Conservation (phyloP, 2,113 vertebrate genomes). For the Eretmochelys imbricata region DNA sequence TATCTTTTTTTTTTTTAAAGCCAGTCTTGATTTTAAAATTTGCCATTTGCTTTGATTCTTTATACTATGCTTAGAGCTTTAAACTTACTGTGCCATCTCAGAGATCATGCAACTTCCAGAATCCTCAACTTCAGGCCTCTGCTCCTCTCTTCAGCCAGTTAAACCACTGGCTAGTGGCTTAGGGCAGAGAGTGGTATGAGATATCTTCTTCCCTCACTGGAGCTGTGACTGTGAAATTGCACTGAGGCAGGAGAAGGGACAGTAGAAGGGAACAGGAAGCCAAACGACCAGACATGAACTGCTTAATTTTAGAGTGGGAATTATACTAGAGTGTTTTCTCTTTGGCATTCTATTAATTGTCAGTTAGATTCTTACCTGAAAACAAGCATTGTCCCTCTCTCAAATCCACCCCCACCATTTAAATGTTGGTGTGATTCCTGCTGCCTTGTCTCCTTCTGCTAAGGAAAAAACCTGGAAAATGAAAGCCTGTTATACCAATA, state of each 20-base stretch:
- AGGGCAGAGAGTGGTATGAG: too few species aligned
- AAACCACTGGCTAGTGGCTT: not conserved
- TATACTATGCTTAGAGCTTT: not conserved
- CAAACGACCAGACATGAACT: not conserved
- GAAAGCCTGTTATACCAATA: too few species aligned
- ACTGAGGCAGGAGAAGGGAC: not conserved
- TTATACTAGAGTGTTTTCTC: not conserved
- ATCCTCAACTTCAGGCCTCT: not conserved
- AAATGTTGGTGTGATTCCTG: not conserved
- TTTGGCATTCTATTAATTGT: not conserved
- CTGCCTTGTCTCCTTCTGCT: not conserved
- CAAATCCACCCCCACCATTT: fast-evolving
- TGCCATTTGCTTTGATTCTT: not conserved
- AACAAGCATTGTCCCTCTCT: not conserved
- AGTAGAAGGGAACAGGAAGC: not conserved
- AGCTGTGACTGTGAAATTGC: not conserved
- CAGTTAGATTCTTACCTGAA: not conserved
- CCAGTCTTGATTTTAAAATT: too few species aligned
- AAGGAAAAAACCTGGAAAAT: not conserved
- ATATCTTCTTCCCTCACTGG: too few species aligned
- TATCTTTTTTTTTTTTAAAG: too few species aligned
- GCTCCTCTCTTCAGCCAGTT: not conserved
- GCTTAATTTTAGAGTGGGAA: not conserved
- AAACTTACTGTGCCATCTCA: not conserved
- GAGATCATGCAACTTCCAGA: not conserved